Evolutionary conservation across 2,888 invertebrate genomes (phyloP), one percentile per base, ranked within the genome.

Genomic region (Folsomia candida): DNA sequence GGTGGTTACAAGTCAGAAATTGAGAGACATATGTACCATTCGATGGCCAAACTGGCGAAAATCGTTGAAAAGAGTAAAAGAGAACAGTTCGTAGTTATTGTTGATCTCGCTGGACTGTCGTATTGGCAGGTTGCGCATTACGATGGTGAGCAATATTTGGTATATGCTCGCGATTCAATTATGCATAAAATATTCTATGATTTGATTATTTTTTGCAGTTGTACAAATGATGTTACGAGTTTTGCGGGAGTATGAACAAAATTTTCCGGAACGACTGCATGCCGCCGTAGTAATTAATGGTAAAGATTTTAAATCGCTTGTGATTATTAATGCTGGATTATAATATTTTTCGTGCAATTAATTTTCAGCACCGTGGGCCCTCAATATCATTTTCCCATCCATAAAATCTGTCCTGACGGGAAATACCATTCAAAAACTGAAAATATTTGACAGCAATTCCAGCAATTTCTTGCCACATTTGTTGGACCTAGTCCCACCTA

Each of bases 341-440:
- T n/a, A n/a, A n/a, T n/a, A n/a, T n/a, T n/a, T n/a, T n/a, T n/a
- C n/a, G n/a, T n/a, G n/a, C n/a, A n/a, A n/a, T n/a, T n/a, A n/a
- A n/a, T 51, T 62, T 47, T 28, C 27, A 74, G 74, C 74, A 20
- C 74, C 71, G 1, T 64, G 69, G 74, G 71, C 69, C 47, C 60
- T 74, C 28, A 69, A 67, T n/a, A 69, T 66, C 59, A 70, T 74
- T 2, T 74, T 68, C 67, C 70, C 74, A 0, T 61, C 71, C 9
- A 63, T 74, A 51, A 74, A 74, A 29, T 71, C 74, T 9, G 25
- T 74, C 20, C 59, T 74, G 22, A 65, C 71, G n/a, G 71, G 74
- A 28, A 61, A 67, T 25, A 74, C 74, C 2, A 24, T 74, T 14
- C 61, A 67, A 20, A 74, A 74, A 51, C 69, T 74, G n/a, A 37